Evolutionary conservation across 2,888 invertebrate genomes (phyloP).

Genomic region (Bombylius discolor): DNA sequence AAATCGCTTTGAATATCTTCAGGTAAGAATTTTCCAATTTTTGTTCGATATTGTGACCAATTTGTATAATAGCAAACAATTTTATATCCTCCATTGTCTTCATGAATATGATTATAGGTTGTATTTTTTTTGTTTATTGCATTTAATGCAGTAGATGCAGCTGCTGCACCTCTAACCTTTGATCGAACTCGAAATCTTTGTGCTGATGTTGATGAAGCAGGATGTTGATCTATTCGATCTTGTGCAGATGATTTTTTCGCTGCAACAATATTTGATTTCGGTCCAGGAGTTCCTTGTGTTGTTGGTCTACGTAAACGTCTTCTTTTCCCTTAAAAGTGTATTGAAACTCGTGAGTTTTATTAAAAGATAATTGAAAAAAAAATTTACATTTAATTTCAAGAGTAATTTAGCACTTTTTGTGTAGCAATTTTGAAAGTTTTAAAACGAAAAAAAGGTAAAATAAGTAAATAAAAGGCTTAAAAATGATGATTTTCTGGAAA

Average conservation of each 20-base stretch:
- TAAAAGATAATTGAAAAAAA: background rate
- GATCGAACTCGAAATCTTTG: constrained; percentile 50
- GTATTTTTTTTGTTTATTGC: constrained; percentile 43
- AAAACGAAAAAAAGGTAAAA: no score
- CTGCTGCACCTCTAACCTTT: constrained; percentile 39
- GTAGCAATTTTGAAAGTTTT: no score
- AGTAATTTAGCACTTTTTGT: no score
- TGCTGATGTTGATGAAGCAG: constrained; percentile 39
- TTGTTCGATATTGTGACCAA: constrained; percentile 93
- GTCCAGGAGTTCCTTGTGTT: constrained; percentile 22
- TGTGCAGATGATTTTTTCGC: constrained; percentile 27
- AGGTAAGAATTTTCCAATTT: constrained; percentile 80
- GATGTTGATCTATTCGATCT: constrained; percentile 46
- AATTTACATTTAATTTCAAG: background rate
- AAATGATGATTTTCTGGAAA: no score
- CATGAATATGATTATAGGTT: constrained; percentile 27
- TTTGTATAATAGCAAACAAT: constrained; percentile 95
- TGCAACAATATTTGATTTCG: constrained; percentile 44
- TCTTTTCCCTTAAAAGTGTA: constrained; percentile 26
- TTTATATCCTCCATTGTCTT: constrained; percentile 59
- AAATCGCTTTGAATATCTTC: constrained; percentile 89
- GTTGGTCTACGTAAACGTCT: constrained; percentile 30
- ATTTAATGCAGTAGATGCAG: constrained; percentile 50
- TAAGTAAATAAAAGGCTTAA: no score
- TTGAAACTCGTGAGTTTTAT: background rate